phyloP scores from a whole-genome alignment of 92 coral and sea anemone species.

The Montipora capitata region DNA sequence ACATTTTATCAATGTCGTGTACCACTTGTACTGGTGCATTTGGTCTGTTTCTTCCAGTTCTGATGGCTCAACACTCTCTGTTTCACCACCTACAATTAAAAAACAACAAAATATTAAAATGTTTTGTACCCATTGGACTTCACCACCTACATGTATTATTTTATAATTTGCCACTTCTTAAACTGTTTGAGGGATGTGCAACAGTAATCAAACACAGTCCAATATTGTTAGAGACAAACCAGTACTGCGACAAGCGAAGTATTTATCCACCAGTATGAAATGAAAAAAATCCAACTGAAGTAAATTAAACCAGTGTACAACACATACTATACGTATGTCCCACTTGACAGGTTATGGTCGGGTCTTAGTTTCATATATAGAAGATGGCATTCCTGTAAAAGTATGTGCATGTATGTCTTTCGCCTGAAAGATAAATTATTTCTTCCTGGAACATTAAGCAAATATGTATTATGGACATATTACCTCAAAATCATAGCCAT shows the following conservation, averaged over 20 bases:
- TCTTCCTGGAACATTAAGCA: slow-evolving; percentile 15
- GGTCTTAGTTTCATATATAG: slow-evolving; percentile 20
- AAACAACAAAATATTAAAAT: neutral
- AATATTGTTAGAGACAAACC: slow-evolving; percentile 11
- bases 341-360: slow-evolving; percentile 16
- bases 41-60: slow-evolving; percentile 24
- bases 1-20: slow-evolving; percentile 51
- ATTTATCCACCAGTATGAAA: slow-evolving; percentile 26
- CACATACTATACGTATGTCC: neutral
- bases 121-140: neutral
- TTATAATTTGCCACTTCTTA: slow-evolving; percentile 29
- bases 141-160: neutral
- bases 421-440: slow-evolving; percentile 20
- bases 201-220: slow-evolving; percentile 32
- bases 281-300: slow-evolving; percentile 19
- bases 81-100: slow-evolving; percentile 42
- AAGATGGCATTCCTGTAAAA: slow-evolving; percentile 40
- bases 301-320: neutral
- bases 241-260: slow-evolving; percentile 27
- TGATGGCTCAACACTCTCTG: slow-evolving; percentile 40
- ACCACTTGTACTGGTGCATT: slow-evolving; percentile 15
- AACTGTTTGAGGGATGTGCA: slow-evolving; percentile 29
- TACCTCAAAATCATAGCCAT: slow-evolving; percentile 75
- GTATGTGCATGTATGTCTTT: slow-evolving; percentile 13
- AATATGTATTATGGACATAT: neutral